These are phyloP conservation scores for Cnemophilus loriae DNA, from an alignment of 2,113 vertebrate species.

Conservation along the genomic window DNA sequence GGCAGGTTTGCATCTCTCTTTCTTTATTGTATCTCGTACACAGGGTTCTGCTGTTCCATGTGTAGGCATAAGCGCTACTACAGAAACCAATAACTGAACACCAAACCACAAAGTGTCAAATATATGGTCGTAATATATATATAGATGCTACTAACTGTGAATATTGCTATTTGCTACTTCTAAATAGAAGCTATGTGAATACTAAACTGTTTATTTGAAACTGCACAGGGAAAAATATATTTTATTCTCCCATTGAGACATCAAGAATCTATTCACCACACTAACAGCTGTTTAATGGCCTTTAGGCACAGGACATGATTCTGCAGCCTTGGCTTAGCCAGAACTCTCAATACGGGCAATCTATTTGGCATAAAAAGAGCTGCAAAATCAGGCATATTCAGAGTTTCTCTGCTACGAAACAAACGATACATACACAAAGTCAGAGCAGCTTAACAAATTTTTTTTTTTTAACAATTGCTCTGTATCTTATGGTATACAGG, in stretches of 20 bases:
- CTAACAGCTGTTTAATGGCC: constrained; percentile 53
- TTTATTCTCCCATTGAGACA: constrained; percentile 46
- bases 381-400: background rate
- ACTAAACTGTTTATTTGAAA: constrained; percentile 37
- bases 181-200: constrained; percentile 50
- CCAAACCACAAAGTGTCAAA: constrained; percentile 55
- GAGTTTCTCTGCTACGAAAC: background rate
- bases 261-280: constrained; percentile 44
- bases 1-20: constrained; percentile 22
- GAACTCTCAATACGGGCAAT: background rate
- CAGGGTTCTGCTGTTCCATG: constrained; percentile 24
- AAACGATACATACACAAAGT: background rate
- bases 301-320: constrained; percentile 11
- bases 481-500: background rate
- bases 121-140: constrained; percentile 1
- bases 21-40: background rate
- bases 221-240: background rate
- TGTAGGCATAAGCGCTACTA: constrained; percentile 11
- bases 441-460: background rate
- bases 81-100: constrained; percentile 53
- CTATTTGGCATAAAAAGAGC: background rate
- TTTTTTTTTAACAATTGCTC: background rate
- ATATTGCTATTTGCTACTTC: constrained; percentile 48
- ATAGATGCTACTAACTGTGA: constrained; percentile 51
- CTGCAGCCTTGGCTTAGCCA: constrained; percentile 11